Conservation (phyloP, 2,888 invertebrate genomes). For the Hypolimnas misippus region DNA sequence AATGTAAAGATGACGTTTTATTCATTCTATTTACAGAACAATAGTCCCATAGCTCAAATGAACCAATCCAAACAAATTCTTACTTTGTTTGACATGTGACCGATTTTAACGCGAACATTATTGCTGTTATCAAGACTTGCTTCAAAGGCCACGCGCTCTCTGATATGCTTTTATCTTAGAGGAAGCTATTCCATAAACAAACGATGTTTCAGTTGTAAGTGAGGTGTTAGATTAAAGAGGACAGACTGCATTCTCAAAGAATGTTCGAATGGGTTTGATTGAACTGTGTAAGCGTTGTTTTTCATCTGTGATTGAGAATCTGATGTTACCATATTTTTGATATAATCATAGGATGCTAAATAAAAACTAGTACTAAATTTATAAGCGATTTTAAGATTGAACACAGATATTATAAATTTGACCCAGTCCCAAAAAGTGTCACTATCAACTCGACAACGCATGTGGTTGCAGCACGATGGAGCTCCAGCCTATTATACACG, state of each 20-base stretch:
- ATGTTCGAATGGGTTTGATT: neutral
- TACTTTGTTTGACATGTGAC: conserved; percentile 11
- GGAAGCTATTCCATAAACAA: conserved; percentile 39
- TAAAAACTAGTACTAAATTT: too few species aligned
- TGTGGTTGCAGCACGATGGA: too few species aligned
- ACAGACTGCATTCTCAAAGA: conserved; percentile 14
- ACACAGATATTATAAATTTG: too few species aligned
- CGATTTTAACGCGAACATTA: conserved; percentile 20
- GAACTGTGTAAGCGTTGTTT: neutral
- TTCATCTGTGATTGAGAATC: neutral
- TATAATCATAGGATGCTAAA: too few species aligned
- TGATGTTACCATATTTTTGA: neutral
- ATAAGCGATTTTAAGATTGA: too few species aligned
- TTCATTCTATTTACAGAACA: conserved; percentile 2
- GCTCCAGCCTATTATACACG: too few species aligned
- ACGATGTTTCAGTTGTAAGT: conserved; percentile 31
- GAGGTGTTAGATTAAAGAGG: conserved; percentile 31
- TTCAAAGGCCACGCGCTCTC: conserved; percentile 11
- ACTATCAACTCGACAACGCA: too few species aligned
- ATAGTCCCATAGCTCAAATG: neutral
- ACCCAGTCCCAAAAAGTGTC: too few species aligned
- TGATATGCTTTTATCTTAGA: conserved; percentile 39
- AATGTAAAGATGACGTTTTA: neutral
- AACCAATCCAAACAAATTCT: conserved; percentile 6
- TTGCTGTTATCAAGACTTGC: conserved; percentile 18